Conservation (phyloP, 2,797 vertebrate genomes). For the Melopsittacus undulatus region DNA sequence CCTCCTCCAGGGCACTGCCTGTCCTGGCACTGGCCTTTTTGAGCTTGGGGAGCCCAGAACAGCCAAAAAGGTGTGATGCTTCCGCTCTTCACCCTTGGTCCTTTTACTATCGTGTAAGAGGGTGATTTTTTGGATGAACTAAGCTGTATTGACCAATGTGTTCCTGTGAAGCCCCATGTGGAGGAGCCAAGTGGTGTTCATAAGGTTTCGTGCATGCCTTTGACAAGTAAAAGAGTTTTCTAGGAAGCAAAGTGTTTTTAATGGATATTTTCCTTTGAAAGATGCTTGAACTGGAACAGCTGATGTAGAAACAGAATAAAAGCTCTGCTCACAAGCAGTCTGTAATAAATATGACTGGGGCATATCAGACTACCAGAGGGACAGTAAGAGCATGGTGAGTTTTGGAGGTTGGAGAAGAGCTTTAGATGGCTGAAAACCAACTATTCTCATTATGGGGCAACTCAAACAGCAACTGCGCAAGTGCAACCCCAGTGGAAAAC, state of each 20-base stretch:
- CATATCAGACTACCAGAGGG: background rate
- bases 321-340: background rate
- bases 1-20: background rate
- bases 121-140: background rate
- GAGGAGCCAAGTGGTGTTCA: background rate
- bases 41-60: background rate
- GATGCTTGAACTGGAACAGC: background rate
- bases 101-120: background rate
- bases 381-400: background rate
- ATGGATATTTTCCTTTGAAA: slow-evolving; percentile 3
- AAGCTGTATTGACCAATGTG: background rate
- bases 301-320: background rate
- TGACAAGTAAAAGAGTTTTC: slow-evolving; percentile 22
- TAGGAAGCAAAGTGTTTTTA: slow-evolving; percentile 30
- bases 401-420: background rate
- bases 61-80: background rate
- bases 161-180: background rate
- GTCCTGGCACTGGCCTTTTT: background rate
- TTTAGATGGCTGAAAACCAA: background rate
- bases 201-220: slow-evolving; percentile 35
- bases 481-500: background rate
- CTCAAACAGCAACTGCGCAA: background rate
- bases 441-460: background rate
- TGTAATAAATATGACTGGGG: background rate
- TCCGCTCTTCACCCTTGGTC: background rate